Conservation (phyloP, 2,113 vertebrate genomes). For the Crotalus helleri region DNA sequence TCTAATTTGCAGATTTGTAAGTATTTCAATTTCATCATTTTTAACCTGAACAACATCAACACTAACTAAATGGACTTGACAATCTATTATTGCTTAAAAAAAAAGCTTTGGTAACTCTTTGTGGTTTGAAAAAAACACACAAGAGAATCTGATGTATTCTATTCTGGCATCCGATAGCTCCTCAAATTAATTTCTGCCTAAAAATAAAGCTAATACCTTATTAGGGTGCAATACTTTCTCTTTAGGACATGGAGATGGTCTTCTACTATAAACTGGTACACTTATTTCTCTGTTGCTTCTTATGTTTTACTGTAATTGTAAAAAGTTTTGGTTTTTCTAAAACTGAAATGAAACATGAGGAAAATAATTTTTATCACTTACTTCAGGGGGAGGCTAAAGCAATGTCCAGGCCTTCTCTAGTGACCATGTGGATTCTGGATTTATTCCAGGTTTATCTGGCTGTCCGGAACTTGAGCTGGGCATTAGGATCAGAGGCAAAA, state of each 20-base stretch:
- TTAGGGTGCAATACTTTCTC: background rate
- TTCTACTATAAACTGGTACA: background rate
- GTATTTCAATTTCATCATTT: background rate
- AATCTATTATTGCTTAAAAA: background rate
- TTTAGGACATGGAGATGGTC: rapidly evolving
- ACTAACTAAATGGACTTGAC: background rate
- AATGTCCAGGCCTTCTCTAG: slow-evolving; percentile 17
- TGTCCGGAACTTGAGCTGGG: rapidly evolving
- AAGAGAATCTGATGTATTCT: background rate
- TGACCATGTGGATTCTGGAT: background rate
- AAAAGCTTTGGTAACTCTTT: background rate
- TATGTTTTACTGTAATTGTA: background rate
- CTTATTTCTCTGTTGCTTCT: background rate
- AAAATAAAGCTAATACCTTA: background rate
- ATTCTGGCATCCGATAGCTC: background rate
- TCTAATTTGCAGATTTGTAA: rapidly evolving
- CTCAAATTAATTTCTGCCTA: background rate
- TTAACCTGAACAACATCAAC: background rate
- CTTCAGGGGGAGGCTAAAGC: slow-evolving; percentile 37
- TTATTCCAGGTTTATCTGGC: background rate
- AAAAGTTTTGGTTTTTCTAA: background rate
- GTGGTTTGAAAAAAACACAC: no score
- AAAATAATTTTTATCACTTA: slow-evolving; percentile 45
- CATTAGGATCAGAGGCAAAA: background rate
- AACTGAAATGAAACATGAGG: background rate